These are phyloP conservation scores for Cherax destructor DNA, from an alignment of 1,140 invertebrate species.

Conservation along the genomic window DNA sequence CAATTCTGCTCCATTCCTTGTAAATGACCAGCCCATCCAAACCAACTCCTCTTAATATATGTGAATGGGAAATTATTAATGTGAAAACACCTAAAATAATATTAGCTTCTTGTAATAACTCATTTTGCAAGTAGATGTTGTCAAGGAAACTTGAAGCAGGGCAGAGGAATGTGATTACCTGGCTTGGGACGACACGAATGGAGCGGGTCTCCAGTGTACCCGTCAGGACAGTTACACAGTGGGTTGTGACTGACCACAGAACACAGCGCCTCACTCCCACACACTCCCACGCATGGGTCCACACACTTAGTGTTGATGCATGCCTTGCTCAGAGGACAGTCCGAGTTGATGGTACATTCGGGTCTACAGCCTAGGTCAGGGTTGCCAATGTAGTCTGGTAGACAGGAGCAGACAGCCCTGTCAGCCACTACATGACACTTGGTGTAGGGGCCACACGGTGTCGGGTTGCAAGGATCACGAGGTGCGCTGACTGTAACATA, in stretches of 20 bases:
- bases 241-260: slow-evolving; percentile 74
- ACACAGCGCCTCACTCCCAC: slow-evolving; percentile 75
- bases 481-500: slow-evolving; percentile 26
- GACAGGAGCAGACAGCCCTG: slow-evolving; percentile 78
- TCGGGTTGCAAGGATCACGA: slow-evolving; percentile 79
- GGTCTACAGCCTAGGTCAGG: slow-evolving; percentile 78
- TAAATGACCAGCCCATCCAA: too few species aligned
- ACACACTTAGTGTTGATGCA: slow-evolving; percentile 87
- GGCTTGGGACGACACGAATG: slow-evolving; percentile 79
- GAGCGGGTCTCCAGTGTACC: slow-evolving; percentile 90
- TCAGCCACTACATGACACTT: slow-evolving; percentile 81
- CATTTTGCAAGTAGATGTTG: too few species aligned
- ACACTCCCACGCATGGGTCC: slow-evolving; percentile 79
- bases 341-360: slow-evolving; percentile 85
- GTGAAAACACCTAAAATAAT: too few species aligned
- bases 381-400: slow-evolving; percentile 74
- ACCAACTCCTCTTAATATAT: too few species aligned
- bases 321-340: slow-evolving; percentile 87
- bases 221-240: slow-evolving; percentile 85
- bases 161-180: slow-evolving; percentile 28
- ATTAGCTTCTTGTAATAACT: too few species aligned
- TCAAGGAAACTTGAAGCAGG: too few species aligned
- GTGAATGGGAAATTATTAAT: too few species aligned
- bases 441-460: slow-evolving; percentile 84
- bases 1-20: too few species aligned